These are phyloP conservation scores for Nicator chloris DNA, from an alignment of 2,113 vertebrate species.

Conservation along the genomic window DNA sequence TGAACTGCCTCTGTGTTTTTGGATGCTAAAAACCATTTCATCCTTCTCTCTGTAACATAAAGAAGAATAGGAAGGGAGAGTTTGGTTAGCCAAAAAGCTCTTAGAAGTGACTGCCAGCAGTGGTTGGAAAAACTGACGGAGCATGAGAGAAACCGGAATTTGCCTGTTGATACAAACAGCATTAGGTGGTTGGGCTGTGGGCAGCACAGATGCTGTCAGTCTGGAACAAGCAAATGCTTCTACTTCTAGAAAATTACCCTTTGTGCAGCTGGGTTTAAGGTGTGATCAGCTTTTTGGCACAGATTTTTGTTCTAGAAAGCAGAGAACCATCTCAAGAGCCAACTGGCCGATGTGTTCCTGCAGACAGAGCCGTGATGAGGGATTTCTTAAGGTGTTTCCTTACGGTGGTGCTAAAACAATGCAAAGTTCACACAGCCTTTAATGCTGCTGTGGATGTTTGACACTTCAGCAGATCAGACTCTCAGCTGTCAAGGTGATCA, in stretches of 20 bases:
- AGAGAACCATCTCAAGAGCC: neutral
- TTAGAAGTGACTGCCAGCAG: neutral
- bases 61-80: neutral
- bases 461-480: neutral
- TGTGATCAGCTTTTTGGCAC: neutral
- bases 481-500: neutral
- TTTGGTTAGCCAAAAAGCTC: neutral
- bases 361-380: rapidly evolving
- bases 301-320: neutral
- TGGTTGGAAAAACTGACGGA: neutral
- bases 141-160: neutral
- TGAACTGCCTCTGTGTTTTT: neutral
- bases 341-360: rapidly evolving
- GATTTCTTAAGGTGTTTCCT: neutral
- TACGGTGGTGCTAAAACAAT: neutral
- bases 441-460: neutral
- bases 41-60: neutral
- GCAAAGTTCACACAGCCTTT: neutral
- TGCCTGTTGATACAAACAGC: neutral
- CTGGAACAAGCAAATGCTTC: neutral
- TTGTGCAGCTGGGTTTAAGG: neutral
- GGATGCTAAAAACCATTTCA: neutral
- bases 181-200: neutral
- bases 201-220: neutral
- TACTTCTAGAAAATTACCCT: slow-evolving; percentile 2